Evolutionary conservation across 1,140 invertebrate genomes (phyloP), one percentile per base, ranked within the genome.

Genomic region (Magallana angulata): DNA sequence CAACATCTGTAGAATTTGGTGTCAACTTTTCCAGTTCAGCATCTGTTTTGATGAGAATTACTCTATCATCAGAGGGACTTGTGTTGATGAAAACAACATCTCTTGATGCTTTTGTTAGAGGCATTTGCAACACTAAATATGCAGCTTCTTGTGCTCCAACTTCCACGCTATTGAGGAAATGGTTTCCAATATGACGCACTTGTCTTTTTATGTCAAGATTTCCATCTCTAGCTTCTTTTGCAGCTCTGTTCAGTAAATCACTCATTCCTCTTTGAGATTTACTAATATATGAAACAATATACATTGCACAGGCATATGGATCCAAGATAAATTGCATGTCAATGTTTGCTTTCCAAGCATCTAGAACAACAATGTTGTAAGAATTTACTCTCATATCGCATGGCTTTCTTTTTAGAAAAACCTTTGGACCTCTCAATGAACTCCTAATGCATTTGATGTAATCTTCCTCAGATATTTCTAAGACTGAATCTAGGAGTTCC

Each of bases 71-170:
- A 48, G 36, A 48, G 0, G 36, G 36, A 48, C 36, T 48, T 48
- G 36, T 48, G 36, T 48, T 48, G 36, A 48, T 48, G 0, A 48
- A 48, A 4, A 48, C 36, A 48, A 48, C 36, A 48, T 48, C 36
- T 48, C 36, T 48, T 48, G 36, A 48, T 48, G 36, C 36, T 48
- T 48, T 48, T 48, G 36, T 48, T 48, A 48, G 36, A 48, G 36
- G 36, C 36, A 48, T 48, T 48, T 48, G 36, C 36, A 48, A 48
- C 36, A 48, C 36, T 48, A 48, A 48, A 82, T 89, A 88, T 30
- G 71, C 84, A 85, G 86, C 86, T 71, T 88, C 88, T 56, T 87
- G 88, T 30, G 90, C 85, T 56, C 76, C n/a, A 7, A 87, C 71
- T 88, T 90, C 85, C 7, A 86, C 76, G 71, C 64, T 36, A 14